Conservation (phyloP, 2,888 invertebrate species). For the Drosophila barbarae region DNA sequence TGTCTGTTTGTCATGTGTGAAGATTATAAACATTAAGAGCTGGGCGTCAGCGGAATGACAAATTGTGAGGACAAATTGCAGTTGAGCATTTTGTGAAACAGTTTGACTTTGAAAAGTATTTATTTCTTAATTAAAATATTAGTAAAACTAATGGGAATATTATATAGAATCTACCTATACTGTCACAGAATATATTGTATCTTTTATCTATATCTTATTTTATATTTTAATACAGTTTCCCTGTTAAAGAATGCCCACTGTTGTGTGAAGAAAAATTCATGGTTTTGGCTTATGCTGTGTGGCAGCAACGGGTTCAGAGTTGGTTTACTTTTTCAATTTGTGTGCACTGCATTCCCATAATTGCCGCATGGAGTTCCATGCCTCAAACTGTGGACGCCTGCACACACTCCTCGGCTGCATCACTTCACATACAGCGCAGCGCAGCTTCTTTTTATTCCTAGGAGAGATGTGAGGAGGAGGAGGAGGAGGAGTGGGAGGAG, state of each 20-base stretch:
- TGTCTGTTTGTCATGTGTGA: constrained; percentile 18
- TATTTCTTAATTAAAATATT: background rate
- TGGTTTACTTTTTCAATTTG: constrained; percentile 69
- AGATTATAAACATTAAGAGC: constrained; percentile 52
- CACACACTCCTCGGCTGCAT: constrained; percentile 17
- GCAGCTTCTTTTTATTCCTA: constrained; percentile 51
- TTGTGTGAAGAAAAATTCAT: constrained; percentile 25
- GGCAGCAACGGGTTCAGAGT: constrained; percentile 19
- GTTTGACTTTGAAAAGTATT: background rate
- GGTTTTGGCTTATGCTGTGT: constrained; percentile 32
- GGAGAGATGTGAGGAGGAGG: constrained; percentile 23
- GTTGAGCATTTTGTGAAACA: constrained; percentile 14
- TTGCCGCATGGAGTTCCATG: constrained; percentile 53
- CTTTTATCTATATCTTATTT: background rate
- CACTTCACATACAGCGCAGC: constrained; percentile 23
- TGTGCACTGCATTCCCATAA: constrained; percentile 61
- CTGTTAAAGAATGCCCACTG: constrained; percentile 4
- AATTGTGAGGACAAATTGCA: constrained; percentile 50
- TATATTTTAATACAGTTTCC: background rate
- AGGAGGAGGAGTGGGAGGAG: constrained; percentile 40
- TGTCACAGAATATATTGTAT: background rate
- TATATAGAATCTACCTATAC: too few species aligned
- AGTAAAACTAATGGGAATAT: background rate
- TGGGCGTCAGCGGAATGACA: constrained; percentile 51
- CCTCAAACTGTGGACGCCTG: constrained; percentile 17